Base-by-base conservation (phyloP, 2,797 vertebrate genomes). In the Atherinosoma microstoma region DNA sequence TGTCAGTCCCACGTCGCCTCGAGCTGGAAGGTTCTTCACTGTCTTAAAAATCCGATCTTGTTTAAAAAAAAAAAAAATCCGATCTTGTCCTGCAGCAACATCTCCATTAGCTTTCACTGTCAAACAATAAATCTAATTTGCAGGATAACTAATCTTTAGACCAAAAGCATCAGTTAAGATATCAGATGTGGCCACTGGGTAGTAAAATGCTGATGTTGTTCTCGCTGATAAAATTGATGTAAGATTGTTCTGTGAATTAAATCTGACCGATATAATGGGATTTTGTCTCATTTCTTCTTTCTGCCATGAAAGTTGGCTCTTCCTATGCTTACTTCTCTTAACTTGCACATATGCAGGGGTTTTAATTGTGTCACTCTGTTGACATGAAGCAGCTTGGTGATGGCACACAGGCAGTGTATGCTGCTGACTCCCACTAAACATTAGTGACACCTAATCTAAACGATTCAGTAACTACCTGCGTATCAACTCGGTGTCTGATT, bases 361-460 rank as follows among this genome's bases (percentile, higher is more conserved):
- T 94, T 94, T 94, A 93, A 92, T 91, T 93, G 92, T 89, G 87
- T 93, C 90, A 92, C 81, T 27, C 66, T 15, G 5, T 78, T 89
- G 92, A 93, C 91, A 86, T 77, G 76, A 53, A 89, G 87, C 90
- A 91, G 92, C 91, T 87, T 90, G 87, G 84, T 88, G 90, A 91
- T 91, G 86, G 88, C 89, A 80, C 84, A 70, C 63, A 78, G 79
- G 73, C 84, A 76, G 65, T 87, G 58, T 79, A 74, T 77, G 84
- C 76, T 87, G 65, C 80, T 73, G 58, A 80, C 83, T 93, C 87
- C 87, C 84, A 35, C 92, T 93, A 92, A 92, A 91, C 92, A 90
- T 90, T 88, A 92, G 90, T 93, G 92, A 93, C 92, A 92, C 89
- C 86, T 93, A 91, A 95, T 93, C 92, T 94, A 90, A 94, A 93